Percentiles rank a stretch among this genome's conserved stretches.
Conservation (phyloP, 2,888 invertebrate genomes). For the Blastobasis lacticolella region DNA sequence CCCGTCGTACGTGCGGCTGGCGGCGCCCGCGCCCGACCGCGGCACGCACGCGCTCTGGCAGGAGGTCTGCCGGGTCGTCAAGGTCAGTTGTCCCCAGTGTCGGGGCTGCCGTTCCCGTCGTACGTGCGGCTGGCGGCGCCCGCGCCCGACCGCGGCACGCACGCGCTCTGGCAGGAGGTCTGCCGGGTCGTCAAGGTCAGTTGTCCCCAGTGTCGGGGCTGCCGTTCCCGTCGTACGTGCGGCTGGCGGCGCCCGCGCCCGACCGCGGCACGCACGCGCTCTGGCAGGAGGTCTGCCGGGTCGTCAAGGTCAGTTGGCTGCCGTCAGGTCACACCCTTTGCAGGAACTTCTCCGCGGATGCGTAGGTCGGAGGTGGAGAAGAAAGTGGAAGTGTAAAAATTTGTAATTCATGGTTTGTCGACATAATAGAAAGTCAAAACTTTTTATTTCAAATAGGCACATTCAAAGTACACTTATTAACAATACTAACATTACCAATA, state of each 20-base stretch:
- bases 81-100: too few relatives aligned
- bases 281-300: constrained; percentile 87
- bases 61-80: constrained; percentile 84
- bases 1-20: constrained; percentile 84
- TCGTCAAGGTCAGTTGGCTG: constrained; percentile 80
- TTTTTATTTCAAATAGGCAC: too few relatives aligned
- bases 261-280: constrained; percentile 86
- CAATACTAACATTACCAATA: too few relatives aligned
- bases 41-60: constrained; percentile 87
- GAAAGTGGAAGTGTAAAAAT: too few relatives aligned
- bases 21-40: constrained; percentile 84
- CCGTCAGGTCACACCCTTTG: too few relatives aligned
- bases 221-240: constrained; percentile 81
- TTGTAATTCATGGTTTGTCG: too few relatives aligned
- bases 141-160: constrained; percentile 83
- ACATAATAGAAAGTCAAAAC: too few relatives aligned
- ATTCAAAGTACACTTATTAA: too few relatives aligned
- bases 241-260: constrained; percentile 83
- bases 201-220: too few relatives aligned
- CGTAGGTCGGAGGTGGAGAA: too few relatives aligned
- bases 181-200: constrained; percentile 81
- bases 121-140: constrained; percentile 86
- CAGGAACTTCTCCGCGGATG: too few relatives aligned
- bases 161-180: constrained; percentile 88
- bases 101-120: constrained; percentile 77